Evolutionary conservation across 2,113 vertebrate genomes (phyloP), one percentile per base, ranked within the genome.

Genomic region (Gopherus evgoodei): DNA sequence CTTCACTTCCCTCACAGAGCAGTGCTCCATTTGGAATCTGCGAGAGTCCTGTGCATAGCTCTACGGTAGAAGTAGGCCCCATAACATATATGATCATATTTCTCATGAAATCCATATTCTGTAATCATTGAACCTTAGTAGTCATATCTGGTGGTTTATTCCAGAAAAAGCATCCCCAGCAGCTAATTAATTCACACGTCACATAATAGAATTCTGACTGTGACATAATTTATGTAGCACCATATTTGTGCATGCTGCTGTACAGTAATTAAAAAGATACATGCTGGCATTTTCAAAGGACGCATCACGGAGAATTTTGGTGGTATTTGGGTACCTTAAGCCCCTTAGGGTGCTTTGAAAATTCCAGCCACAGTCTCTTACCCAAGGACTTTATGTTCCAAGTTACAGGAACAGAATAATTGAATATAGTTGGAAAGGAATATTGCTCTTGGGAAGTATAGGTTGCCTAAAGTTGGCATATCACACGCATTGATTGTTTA

Each of bases 1-100:
- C 65, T 62, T 16, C 12, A 59, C 5, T 2, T 0, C 0, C 0
- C 0, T 0, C 52, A 1, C 11, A 3, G 52, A 50, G 62, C 38
- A 75, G 3, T 0, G 44, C 3, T 59, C 21, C 59, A 3, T 2
- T 11, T 69, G 56, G 44, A 25, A 56, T 8, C 9, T 0, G 1
- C 0, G 0, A 4, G 54, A 38, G 49, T 2, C 24, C 22, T 14
- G 49, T 0, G 6, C 62, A 31, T 86, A 90, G 69, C 17, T 31
- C 42, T 75, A 11, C 42, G 2, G 4, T 82, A 13, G 38, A 6
- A 1, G 14, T 4, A 53, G 31, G 42, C 31, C 38, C 19, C n/a
- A 72, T 38, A 38, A 11, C n/a, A 72, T 72, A 2, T 72, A 72
- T 38, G 65, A 72, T 69, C 17, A n/a, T 38, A n/a, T 72, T 72